These are phyloP conservation scores for Galeopsomyia nigrocyanea DNA, from an alignment of 2,888 invertebrate genomes.

Conservation along the genomic window DNA sequence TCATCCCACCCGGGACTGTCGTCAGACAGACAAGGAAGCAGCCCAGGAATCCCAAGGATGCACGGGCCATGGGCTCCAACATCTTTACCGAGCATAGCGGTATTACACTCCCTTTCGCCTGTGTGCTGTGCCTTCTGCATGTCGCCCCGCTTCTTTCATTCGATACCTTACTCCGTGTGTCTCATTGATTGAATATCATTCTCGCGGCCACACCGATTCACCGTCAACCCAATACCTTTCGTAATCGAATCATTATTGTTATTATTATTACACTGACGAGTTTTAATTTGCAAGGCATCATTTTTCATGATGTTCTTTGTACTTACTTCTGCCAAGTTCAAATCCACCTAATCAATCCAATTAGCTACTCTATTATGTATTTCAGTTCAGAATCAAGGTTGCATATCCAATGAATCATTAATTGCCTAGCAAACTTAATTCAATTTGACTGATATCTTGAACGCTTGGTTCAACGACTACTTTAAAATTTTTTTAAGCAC, in stretches of 20 bases:
- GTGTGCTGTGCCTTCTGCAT: not conserved
- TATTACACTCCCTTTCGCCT: constrained; percentile 67
- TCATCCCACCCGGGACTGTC: constrained; percentile 78
- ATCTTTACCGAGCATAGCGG: constrained; percentile 96
- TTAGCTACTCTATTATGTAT: not conserved
- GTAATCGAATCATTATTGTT: no score
- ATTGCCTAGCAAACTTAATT: not conserved
- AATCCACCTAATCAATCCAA: no score
- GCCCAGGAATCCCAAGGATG: constrained; percentile 84
- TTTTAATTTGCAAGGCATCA: no score
- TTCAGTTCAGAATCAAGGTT: constrained; percentile 6
- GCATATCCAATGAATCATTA: constrained; percentile 6
- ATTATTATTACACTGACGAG: no score
- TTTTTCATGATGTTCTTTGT: constrained; percentile 3
- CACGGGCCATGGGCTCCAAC: constrained; percentile 87
- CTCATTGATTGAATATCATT: constrained; percentile 16
- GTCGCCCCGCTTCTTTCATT: no score
- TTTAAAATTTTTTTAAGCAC: not conserved
- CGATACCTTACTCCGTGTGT: no score
- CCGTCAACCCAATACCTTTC: not conserved
- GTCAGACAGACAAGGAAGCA: constrained; percentile 83
- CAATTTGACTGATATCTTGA: not conserved
- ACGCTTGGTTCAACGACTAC: not conserved
- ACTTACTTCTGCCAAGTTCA: no score
- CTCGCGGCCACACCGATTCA: not conserved